phyloP scores from a whole-genome alignment of 2,797 vertebrate species.

The Lophotriccus pileatus region DNA sequence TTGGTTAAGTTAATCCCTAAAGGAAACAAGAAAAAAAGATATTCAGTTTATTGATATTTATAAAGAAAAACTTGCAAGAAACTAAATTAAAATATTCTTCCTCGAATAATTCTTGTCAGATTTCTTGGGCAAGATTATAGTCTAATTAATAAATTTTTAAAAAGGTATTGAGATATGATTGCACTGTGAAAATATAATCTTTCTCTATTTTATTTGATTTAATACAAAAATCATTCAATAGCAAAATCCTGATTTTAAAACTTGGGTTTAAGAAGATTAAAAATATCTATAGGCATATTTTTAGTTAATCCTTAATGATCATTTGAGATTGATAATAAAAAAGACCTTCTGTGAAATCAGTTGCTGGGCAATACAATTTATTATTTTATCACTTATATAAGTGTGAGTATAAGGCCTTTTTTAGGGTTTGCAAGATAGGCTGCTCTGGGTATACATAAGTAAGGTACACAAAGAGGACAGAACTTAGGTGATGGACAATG shows the following conservation, averaged over 20 bases:
- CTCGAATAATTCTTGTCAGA: neutral
- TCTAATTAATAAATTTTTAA: neutral
- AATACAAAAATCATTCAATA: neutral
- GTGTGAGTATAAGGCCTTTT: neutral
- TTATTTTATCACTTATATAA: neutral
- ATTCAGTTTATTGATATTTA: neutral
- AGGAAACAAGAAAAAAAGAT: neutral
- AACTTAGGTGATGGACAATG: neutral
- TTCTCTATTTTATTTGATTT: neutral
- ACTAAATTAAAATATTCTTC: neutral
- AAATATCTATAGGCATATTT: neutral
- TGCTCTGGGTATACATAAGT: neutral
- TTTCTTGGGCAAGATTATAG: neutral
- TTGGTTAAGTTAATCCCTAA: neutral
- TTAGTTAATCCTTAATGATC: neutral
- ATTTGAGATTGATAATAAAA: neutral
- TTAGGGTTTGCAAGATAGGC: neutral
- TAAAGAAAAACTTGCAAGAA: neutral
- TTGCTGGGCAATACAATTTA: neutral
- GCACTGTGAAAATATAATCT: neutral
- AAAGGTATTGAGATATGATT: neutral
- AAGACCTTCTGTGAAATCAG: neutral
- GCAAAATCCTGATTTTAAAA: neutral
- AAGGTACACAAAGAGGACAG: neutral
- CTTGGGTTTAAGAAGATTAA: neutral